Conservation (phyloP, 1,140 invertebrate species). For the Ostrea edulis region DNA sequence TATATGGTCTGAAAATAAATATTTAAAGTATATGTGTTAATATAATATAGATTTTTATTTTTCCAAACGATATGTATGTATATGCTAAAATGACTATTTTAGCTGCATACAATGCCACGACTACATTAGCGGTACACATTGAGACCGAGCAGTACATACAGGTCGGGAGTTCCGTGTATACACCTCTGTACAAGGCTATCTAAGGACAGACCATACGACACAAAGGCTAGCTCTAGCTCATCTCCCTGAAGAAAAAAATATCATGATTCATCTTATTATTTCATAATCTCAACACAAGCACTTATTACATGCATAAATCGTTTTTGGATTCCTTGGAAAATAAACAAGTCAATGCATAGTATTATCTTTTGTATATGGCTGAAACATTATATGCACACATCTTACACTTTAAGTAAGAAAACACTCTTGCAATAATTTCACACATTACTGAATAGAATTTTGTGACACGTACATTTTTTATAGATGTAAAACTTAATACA, state of each 20-base stretch:
- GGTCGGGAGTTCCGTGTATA: conserved; percentile 61
- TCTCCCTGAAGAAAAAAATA: conserved; percentile 64
- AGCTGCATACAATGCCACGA: not conserved
- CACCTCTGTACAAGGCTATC: conserved; percentile 67
- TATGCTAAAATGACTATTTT: not conserved
- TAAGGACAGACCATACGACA: conserved; percentile 63
- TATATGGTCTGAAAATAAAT: conserved; percentile 55
- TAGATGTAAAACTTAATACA: too few relatives aligned
- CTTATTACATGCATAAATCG: too few relatives aligned
- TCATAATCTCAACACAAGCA: too few relatives aligned
- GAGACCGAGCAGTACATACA: conserved; percentile 48
- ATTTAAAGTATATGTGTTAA: not conserved
- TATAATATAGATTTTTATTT: not conserved
- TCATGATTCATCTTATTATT: not conserved
- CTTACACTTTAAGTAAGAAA: too few relatives aligned
- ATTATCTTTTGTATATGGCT: too few relatives aligned
- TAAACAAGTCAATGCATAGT: too few relatives aligned
- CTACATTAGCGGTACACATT: not conserved
- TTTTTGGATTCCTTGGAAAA: too few relatives aligned
- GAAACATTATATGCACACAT: too few relatives aligned
- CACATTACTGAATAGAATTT: too few relatives aligned
- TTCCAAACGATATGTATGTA: too few relatives aligned
- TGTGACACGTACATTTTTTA: too few relatives aligned
- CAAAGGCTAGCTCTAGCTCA: conserved; percentile 72
- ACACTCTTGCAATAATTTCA: too few relatives aligned